Percentiles rank a stretch among this genome's conserved stretches.
Conservation (phyloP, 2,888 invertebrate species). For the Hybos culiciformis region DNA sequence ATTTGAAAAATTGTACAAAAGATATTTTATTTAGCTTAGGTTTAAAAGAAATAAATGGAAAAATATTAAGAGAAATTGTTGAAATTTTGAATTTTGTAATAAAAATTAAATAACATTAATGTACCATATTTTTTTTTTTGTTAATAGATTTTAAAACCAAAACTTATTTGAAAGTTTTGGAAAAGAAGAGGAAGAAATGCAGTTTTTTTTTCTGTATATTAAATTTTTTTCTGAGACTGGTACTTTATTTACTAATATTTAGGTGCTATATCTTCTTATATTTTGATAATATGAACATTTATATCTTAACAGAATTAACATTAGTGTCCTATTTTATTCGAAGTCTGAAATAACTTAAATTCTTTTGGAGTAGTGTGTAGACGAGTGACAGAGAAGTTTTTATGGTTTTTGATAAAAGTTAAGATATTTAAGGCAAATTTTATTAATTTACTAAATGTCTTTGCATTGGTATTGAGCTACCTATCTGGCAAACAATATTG, state of each 20-base stretch:
- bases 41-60: conserved; percentile 22
- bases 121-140: not conserved
- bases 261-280: too few species aligned
- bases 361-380: too few species aligned
- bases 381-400: too few species aligned
- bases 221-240: not conserved
- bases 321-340: too few species aligned
- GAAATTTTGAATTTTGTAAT: conserved; percentile 11
- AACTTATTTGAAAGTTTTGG: not conserved
- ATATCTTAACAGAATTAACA: too few species aligned
- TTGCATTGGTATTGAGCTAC: too few species aligned
- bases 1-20: conserved; percentile 22
- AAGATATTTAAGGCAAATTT: too few species aligned
- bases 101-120: not conserved
- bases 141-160: not conserved
- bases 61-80: conserved; percentile 22
- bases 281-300: too few species aligned
- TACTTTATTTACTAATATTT: not conserved
- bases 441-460: too few species aligned
- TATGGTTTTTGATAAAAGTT: too few species aligned
- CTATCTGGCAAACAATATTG: too few species aligned
- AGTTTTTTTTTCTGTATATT: not conserved
- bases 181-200: not conserved
- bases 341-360: too few species aligned
- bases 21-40: conserved; percentile 28